Base-by-base conservation (phyloP, 2,888 invertebrate species). In the Lamellibrachia satsuma region DNA sequence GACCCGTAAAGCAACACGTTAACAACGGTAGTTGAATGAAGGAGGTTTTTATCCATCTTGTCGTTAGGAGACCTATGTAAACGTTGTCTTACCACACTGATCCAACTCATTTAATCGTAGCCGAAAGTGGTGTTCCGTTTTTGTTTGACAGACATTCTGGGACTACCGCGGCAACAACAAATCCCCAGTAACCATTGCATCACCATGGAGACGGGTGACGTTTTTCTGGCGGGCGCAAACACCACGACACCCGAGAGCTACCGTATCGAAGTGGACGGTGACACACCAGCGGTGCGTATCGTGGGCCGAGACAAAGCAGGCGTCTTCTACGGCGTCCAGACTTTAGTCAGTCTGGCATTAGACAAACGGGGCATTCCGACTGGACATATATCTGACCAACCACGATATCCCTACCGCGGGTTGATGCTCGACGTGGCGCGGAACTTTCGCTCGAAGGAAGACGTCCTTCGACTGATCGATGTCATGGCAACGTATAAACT, bases 401-500 rank as follows among this genome's bases (percentile, higher is more conserved):
- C 96, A 8, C 94, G 96, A 7, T 96, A 94, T 93, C 75, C 92
- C 0, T 96, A 96, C 93, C 93, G 96, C 91, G 96, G 96, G 0
- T 92, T 96, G 91, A 95, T 95, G 94, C 90, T 96, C 92, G 96
- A 96, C 92, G 95, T 96, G 22, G 95, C 95, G 7, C 93, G 96
- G 15, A 96, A 96, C 93, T 96, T 96, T 93, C 95, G 95, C 90
- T 91, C 91, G 15, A 93, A 93, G 91, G 91, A 92, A 52, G 92
- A 92, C 27, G 90, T 90, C 11, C 6, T 93, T 52, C 94, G 94
- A 27, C 93, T 95, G n/a, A 93, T 96, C 52, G 95, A 96, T 27
- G 94, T 94, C 7, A 96, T 96, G 96, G 94, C 95, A 0, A 94
- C 94, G 94, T 96, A 96, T 94, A 96, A 96, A 93, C 92, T 96